Evolutionary conservation across 2,888 invertebrate genomes (phyloP).

Genomic region (Ochropleura plecta): DNA sequence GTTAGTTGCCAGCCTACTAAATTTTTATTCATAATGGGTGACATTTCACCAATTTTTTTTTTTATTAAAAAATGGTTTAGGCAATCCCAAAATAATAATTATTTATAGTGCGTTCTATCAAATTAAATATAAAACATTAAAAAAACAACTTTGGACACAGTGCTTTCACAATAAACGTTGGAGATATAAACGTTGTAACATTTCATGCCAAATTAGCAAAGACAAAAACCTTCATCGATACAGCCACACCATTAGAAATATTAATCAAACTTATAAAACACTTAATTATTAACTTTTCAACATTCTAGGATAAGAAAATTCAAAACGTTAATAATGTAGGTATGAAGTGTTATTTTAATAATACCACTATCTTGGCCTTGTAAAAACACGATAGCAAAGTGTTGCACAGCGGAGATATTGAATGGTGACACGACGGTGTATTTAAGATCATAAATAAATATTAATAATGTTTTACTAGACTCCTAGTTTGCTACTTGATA

Average conservation of each 20-base stretch:
- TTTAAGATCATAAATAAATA: neutral
- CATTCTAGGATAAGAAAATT: neutral
- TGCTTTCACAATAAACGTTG: slow-evolving; percentile 24
- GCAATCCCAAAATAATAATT: no score
- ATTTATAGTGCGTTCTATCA: no score
- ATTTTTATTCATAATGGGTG: slow-evolving; percentile 13
- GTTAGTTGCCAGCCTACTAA: slow-evolving; percentile 68
- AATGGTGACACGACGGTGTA: slow-evolving; percentile 1
- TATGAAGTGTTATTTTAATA: neutral
- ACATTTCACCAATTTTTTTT: slow-evolving; percentile 22
- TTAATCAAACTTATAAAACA: neutral
- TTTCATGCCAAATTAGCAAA: neutral
- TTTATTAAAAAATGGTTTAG: no score
- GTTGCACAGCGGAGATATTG: neutral
- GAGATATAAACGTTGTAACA: slow-evolving; percentile 44
- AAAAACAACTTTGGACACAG: neutral
- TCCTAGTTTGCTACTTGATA: neutral
- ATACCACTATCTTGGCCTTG: neutral
- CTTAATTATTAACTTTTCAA: neutral
- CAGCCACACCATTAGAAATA: slow-evolving; percentile 17
- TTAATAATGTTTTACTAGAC: neutral
- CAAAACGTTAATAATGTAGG: neutral
- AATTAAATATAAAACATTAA: neutral
- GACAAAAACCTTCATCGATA: slow-evolving; percentile 2
- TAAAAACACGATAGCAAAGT: slow-evolving; percentile 29